Evolutionary conservation across 2,888 invertebrate species (phyloP).

Genomic region (Leucophenga montana): DNA sequence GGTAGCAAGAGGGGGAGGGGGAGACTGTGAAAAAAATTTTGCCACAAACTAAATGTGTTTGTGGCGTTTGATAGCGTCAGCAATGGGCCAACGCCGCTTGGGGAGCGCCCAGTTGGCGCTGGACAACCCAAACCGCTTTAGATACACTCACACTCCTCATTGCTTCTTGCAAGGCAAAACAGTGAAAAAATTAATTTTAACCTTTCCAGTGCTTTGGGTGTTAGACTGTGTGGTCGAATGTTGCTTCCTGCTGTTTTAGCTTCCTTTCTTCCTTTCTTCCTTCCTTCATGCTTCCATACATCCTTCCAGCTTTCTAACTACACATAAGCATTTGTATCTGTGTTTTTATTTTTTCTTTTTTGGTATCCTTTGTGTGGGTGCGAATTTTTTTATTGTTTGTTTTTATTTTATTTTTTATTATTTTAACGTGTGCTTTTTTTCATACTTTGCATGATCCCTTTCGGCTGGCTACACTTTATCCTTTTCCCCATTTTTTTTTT

Average conservation of each 20-base stretch:
- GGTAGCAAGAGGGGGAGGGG: conserved; percentile 37
- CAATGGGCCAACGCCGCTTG: conserved; percentile 20
- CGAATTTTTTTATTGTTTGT: neutral
- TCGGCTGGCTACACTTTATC: conserved; percentile 47
- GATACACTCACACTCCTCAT: neutral
- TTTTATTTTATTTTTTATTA: conserved; percentile 14
- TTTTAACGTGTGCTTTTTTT: conserved; percentile 14
- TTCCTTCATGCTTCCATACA: neutral
- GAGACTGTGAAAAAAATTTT: conserved; percentile 53
- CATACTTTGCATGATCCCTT: conserved; percentile 31
- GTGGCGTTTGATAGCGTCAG: conserved; percentile 52
- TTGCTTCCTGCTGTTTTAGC: neutral
- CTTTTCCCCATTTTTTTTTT: conserved; percentile 34
- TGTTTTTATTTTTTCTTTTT: conserved; percentile 28
- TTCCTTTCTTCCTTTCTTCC: neutral
- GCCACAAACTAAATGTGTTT: conserved; percentile 57
- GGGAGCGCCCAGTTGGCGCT: neutral
- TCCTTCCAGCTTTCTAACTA: conserved; percentile 19
- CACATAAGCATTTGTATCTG: conserved; percentile 14
- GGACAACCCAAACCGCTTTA: conserved; percentile 26
- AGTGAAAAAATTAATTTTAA: conserved; percentile 58
- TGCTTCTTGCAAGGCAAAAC: conserved; percentile 31
- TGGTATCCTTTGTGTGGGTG: conserved; percentile 8
- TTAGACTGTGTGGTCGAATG: conserved; percentile 8
- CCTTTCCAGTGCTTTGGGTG: conserved; percentile 49